Evolutionary conservation across 2,113 vertebrate species (phyloP).

Genomic region (Aplodontia rufa): DNA sequence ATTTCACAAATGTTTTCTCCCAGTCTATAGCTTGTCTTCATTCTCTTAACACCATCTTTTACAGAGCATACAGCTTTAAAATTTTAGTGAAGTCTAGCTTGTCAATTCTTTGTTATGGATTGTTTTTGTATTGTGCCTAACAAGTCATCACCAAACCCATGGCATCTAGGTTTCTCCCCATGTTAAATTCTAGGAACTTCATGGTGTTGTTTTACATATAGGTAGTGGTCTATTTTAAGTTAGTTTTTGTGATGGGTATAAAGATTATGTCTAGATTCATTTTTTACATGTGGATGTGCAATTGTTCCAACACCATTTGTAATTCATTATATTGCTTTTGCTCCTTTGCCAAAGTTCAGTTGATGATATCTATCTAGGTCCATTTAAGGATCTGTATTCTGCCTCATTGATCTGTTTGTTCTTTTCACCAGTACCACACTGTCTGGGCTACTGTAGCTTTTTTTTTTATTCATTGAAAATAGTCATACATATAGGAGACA

Average conservation of each 20-base stretch:
- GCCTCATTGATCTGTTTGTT: background rate
- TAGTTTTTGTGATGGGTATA: background rate
- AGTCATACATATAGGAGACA: no score
- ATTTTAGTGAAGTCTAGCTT: background rate
- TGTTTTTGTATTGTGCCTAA: background rate
- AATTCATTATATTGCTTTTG: background rate
- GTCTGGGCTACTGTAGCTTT: background rate
- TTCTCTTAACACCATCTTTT: background rate
- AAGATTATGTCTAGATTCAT: background rate
- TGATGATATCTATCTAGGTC: background rate
- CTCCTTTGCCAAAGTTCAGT: background rate
- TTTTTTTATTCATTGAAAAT: no score
- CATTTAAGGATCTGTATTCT: background rate
- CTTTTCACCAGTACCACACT: background rate
- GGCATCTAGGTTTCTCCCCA: no score
- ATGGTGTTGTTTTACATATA: background rate
- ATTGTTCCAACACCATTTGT: background rate
- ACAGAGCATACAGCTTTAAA: background rate
- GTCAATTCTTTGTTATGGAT: background rate
- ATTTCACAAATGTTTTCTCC: background rate
- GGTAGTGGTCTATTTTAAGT: background rate
- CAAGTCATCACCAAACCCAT: background rate
- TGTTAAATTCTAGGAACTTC: background rate
- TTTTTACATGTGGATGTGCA: background rate
- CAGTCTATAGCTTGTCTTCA: background rate